Conservation (phyloP, 1,140 invertebrate genomes). For the Pentalonia nigronervosa region DNA sequence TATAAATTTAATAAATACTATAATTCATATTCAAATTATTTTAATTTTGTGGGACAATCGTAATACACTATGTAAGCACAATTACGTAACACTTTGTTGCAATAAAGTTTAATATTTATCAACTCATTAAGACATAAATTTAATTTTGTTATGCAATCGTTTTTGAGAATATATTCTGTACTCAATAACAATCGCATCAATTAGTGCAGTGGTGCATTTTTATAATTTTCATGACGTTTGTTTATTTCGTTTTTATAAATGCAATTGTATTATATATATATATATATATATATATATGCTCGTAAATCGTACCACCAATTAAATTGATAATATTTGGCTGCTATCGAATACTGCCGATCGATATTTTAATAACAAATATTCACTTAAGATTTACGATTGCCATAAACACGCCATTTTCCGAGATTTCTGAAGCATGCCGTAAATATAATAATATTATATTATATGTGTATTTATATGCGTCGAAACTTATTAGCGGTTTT, state of each 20-base stretch:
- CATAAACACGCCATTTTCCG: not conserved
- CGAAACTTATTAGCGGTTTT: constrained; percentile 25
- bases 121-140: not conserved
- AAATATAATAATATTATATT: not conserved
- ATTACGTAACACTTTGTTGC: not conserved
- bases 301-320: not conserved
- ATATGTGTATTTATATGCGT: not conserved
- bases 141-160: not conserved
- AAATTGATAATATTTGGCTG: not conserved
- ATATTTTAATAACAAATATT: constrained; percentile 18
- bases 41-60: not conserved
- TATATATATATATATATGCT: not conserved
- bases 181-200: not conserved
- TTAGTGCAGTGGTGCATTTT: not conserved
- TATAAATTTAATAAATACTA: not conserved
- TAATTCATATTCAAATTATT: not conserved
- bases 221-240: not conserved
- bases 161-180: not conserved
- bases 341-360: not conserved
- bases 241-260: not conserved
- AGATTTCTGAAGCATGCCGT: not conserved
- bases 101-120: not conserved
- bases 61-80: not conserved
- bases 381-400: not conserved
- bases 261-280: not conserved